Evolutionary conservation across 2,113 vertebrate species (phyloP), one percentile per base, ranked within the genome.

Genomic region (Pao palembangensis): DNA sequence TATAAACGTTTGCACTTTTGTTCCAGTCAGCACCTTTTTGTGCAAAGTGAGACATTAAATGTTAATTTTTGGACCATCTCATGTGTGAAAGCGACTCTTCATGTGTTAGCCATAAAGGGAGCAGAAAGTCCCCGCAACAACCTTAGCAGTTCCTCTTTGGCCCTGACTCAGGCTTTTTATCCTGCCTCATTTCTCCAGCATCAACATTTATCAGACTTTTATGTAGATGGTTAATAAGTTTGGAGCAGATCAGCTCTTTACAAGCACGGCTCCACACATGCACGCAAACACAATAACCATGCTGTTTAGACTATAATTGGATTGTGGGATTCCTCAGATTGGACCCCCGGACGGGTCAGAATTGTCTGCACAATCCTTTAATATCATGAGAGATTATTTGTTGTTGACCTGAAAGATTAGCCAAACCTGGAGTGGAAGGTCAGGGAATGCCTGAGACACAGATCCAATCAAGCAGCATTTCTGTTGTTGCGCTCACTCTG

Each of bases 341-440:
- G 71, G 38, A 67, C 51, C 75, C 61, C 69, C 59, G 66, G 55
- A 38, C 66, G 76, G 73, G 65, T 64, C 73, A 58, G 50, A 70
- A 74, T 72, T 64, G 73, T 76, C 49, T 44, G 41, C 55, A 73
- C 71, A 70, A 28, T 73, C 67, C 75, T 75, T 69, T 65, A 78
- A 55, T 76, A 78, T 84, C 70, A 79, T 60, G n/a, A 56, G 69
- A 55, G 57, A 59, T 75, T 72, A 85, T 82, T 80, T 75, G 67
- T 43, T 72, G 65, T 69, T 83, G 80, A 80, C 80, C 82, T 64
- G 70, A 41, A 50, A 80, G 82, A 82, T 83, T 80, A 84, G 57
- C 64, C 73, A 70, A 55, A 73, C 55, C 72, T 57, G 1, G 55
- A 71, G 63, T 28, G 60, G 64, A 64, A 69, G 71, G 80, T 78